Conservation (phyloP, 2,797 vertebrate genomes). For the Acridotheres tristis region DNA sequence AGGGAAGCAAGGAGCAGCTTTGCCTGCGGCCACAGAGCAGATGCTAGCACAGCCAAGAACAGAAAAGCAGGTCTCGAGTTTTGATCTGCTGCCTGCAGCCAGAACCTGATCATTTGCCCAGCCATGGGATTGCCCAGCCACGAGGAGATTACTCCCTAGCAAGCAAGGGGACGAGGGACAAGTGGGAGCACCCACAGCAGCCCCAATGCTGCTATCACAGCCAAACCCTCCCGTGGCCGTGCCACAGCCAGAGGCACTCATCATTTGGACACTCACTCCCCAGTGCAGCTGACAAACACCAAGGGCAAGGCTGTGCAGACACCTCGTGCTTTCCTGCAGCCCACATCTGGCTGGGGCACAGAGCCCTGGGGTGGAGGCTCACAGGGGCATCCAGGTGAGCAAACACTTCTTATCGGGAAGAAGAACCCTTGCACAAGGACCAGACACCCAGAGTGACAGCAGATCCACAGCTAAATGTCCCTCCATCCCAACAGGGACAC, state of each 20-base stretch:
- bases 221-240: not conserved
- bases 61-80: not conserved
- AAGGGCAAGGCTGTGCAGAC: not conserved
- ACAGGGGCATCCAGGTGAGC: not conserved
- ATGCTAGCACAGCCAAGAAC: not conserved
- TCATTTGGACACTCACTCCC: fast-evolving
- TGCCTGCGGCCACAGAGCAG: not conserved
- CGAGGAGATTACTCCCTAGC: not conserved
- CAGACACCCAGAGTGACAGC: not conserved
- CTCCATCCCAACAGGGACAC: fast-evolving
- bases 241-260: not conserved
- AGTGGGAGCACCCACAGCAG: not conserved
- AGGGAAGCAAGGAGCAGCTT: not conserved
- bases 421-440: not conserved
- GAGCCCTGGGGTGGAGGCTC: not conserved
- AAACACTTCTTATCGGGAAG: not conserved
- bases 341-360: not conserved
- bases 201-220: fast-evolving
- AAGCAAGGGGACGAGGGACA: not conserved
- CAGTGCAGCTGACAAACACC: not conserved
- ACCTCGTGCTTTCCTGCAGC: not conserved
- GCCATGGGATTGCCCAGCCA: not conserved
- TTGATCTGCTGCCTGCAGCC: not conserved
- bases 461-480: not conserved
- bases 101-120: not conserved